Conservation (phyloP, 2,888 invertebrate genomes). For the Drosophila koepferae region DNA sequence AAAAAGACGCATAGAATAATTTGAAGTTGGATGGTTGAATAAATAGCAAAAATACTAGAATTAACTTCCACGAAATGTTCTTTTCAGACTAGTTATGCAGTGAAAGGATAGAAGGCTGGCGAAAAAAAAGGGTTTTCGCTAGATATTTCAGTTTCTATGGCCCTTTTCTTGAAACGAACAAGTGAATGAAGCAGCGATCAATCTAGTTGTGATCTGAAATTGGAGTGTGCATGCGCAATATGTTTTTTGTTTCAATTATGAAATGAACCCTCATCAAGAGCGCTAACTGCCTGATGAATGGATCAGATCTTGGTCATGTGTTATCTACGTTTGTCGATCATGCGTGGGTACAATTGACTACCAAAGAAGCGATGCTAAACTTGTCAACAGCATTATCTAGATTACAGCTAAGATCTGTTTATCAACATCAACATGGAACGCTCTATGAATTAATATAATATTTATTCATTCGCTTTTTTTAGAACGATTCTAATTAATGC, state of each 20-base stretch:
- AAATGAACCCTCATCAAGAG: slow-evolving; percentile 69
- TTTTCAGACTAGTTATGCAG: slow-evolving; percentile 34
- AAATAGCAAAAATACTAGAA: slow-evolving; percentile 62
- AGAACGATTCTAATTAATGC: slow-evolving; percentile 67
- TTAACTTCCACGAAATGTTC: slow-evolving; percentile 74
- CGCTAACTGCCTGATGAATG: slow-evolving; percentile 60
- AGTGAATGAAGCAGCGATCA: slow-evolving; percentile 59
- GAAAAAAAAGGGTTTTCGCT: slow-evolving; percentile 33
- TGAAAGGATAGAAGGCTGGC: slow-evolving; percentile 25
- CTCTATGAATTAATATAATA: slow-evolving; percentile 57
- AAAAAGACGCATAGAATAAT: slow-evolving; percentile 28
- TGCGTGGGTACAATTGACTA: slow-evolving; percentile 63
- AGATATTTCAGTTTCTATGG: slow-evolving; percentile 45
- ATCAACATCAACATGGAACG: background rate
- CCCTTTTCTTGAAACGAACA: slow-evolving; percentile 36
- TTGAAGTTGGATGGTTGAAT: slow-evolving; percentile 35
- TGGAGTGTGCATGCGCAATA: slow-evolving; percentile 63
- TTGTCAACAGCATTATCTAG: slow-evolving; percentile 65
- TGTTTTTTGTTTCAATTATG: slow-evolving; percentile 65
- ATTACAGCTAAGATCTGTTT: slow-evolving; percentile 25
- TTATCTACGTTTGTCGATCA: slow-evolving; percentile 59
- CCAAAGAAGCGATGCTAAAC: slow-evolving; percentile 62
- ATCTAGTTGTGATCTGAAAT: slow-evolving; percentile 35
- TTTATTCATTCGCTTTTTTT: slow-evolving; percentile 33
- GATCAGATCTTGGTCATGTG: slow-evolving; percentile 40